Base-by-base conservation (phyloP, 2,888 invertebrate species). In the Rhodophaea formosa region DNA sequence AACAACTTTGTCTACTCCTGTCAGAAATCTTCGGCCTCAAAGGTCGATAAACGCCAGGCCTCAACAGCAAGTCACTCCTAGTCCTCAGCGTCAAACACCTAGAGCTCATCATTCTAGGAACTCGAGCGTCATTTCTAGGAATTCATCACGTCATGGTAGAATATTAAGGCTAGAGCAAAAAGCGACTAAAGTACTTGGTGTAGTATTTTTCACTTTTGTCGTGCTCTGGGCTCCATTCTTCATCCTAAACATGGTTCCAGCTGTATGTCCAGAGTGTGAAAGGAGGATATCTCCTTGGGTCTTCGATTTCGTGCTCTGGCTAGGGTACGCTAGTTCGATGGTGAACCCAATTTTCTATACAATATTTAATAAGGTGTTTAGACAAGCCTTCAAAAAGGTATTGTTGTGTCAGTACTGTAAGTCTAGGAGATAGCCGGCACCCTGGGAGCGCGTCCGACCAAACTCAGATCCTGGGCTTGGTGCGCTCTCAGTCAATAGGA, bases 171-270 rank as follows among this genome's bases (percentile, higher is more conserved):
- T 97, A 56, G 98, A 99, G 80, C 98, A 98, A 79, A 98, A 98
- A 82, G 99, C 99, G 0, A 98, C 98, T 10, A 98, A 98, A 88
- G 98, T 98, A 5, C 88, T 98, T 16, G 98, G 98, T 3, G 96
- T 98, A 0, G 97, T 98, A 1, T 98, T 98, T 88, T 97, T 97
- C 84, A 97, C 97, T 0, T 98, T 98, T 80, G 97, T 98, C 30
- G 95, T 98, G 49, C 93, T 98, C 42, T 98, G 98, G 98, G 96
- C 97, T n/a, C 98, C 98, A 10, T 98, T 98, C 87, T 98, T 98
- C 83, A 95, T 97, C 7, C 92, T 97, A 10, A 98, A 98, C 78
- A 93, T 98, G 77, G 89, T 97, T 64, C 96, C 97, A 12, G 96
- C 96, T 0, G 93, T 97, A 8, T 98, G 97, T 74, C 93, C 94